These are phyloP conservation scores for Macrotus californicus DNA, from an alignment of 2,113 vertebrate genomes.

Conservation along the genomic window DNA sequence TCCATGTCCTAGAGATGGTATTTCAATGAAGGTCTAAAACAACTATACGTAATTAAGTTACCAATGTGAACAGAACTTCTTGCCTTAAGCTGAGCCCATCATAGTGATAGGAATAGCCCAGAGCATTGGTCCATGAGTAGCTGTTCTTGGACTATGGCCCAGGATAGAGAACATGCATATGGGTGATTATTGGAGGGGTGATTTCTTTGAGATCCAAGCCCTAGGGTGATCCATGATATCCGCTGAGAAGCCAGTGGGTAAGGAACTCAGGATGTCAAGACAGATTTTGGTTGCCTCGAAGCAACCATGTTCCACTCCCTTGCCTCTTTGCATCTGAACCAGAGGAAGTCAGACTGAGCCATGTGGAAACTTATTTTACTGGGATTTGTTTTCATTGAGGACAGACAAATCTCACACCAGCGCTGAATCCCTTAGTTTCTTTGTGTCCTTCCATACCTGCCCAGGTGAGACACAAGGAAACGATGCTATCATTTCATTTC, in stretches of 20 bases:
- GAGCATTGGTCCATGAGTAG: too few relatives aligned
- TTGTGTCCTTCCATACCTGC: not conserved
- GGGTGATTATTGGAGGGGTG: not conserved
- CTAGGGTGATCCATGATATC: not conserved
- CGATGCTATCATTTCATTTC: not conserved
- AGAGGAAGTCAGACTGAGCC: not conserved
- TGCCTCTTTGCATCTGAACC: slow-evolving; percentile 22
- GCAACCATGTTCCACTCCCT: not conserved
- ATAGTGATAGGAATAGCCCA: not conserved
- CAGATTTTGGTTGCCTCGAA: not conserved
- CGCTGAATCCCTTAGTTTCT: not conserved
- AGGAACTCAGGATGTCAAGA: not conserved
- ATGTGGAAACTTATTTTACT: not conserved
- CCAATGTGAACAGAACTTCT: not conserved
- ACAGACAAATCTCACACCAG: not conserved
- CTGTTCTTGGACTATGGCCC: not conserved
- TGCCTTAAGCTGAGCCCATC: not conserved
- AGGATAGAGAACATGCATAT: not conserved
- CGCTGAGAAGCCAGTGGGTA: not conserved
- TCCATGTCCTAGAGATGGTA: not conserved
- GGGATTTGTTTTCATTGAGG: slow-evolving; percentile 18
- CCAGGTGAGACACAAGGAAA: not conserved
- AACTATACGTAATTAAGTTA: not conserved
- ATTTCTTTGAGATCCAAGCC: not conserved
- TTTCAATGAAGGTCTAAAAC: not conserved